These are phyloP conservation scores for Lasioglossum morio DNA, from an alignment of 2,888 invertebrate genomes.

Conservation along the genomic window DNA sequence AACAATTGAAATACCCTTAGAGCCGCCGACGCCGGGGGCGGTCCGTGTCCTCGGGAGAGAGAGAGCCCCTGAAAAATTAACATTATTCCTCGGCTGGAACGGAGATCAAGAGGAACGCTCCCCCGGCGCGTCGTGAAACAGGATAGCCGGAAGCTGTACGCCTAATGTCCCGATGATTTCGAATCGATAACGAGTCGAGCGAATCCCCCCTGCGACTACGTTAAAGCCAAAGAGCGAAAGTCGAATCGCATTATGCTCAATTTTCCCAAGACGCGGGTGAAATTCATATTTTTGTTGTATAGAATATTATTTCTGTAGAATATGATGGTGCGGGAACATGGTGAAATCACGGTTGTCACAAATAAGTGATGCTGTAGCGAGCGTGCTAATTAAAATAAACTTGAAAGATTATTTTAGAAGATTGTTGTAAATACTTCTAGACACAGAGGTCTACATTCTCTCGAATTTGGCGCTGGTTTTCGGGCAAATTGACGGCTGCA, in stretches of 20 bases:
- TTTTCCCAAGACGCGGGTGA: neutral
- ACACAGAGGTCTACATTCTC: too few relatives aligned
- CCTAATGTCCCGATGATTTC: constrained; percentile 77
- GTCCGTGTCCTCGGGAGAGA: constrained; percentile 51
- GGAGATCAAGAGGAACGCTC: constrained; percentile 1
- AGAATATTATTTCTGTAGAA: neutral
- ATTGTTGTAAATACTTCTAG: too few relatives aligned
- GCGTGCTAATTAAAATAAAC: too few relatives aligned
- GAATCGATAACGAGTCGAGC: constrained; percentile 79
- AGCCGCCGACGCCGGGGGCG: constrained; percentile 45
- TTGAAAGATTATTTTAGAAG: too few relatives aligned
- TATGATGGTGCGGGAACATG: neutral
- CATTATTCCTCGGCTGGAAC: constrained; percentile 55
- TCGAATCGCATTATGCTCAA: constrained; percentile 65
- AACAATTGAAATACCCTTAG: constrained; percentile 77
- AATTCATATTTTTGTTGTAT: neutral
- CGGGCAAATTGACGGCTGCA: neutral
- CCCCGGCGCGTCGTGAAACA: neutral
- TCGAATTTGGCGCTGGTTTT: neutral
- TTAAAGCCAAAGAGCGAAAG: constrained; percentile 58
- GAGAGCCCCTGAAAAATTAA: constrained; percentile 71
- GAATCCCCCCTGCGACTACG: constrained; percentile 69
- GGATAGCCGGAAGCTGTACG: constrained; percentile 30
- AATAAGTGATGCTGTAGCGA: too few relatives aligned
- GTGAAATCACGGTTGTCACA: too few relatives aligned